phyloP scores from a whole-genome alignment of 2,113 vertebrate species.

The Channa argus region DNA sequence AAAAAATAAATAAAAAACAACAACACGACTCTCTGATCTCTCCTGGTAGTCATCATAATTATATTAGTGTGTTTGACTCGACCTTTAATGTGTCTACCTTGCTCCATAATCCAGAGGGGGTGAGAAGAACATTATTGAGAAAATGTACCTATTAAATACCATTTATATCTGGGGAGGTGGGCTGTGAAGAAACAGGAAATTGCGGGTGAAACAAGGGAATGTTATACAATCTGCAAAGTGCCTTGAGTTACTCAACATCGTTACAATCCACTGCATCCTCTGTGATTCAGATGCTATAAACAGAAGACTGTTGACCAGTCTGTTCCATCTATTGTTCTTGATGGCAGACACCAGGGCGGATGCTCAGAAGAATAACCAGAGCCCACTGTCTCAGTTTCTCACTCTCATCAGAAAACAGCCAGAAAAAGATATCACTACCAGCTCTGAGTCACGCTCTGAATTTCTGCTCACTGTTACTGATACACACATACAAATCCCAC shows the following conservation, averaged over 20 bases:
- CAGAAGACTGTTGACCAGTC: slow-evolving; percentile 55
- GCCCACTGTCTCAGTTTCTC: slow-evolving; percentile 41
- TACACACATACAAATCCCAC: slow-evolving; percentile 9
- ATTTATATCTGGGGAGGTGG: slow-evolving; percentile 30
- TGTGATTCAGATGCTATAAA: slow-evolving; percentile 66
- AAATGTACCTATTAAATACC: slow-evolving; percentile 18
- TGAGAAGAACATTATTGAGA: slow-evolving; percentile 20
- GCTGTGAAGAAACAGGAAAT: slow-evolving; percentile 39
- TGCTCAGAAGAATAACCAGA: slow-evolving; percentile 58
- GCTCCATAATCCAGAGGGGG: slow-evolving; percentile 13
- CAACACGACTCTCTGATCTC: not conserved
- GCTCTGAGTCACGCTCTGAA: slow-evolving; percentile 55
- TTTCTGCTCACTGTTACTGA: slow-evolving; percentile 41
- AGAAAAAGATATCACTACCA: slow-evolving; percentile 48
- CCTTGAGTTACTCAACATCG: slow-evolving; percentile 59
- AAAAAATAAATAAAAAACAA: not conserved
- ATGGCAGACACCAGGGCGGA: slow-evolving; percentile 38
- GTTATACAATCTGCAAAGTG: slow-evolving; percentile 53
- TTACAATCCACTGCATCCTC: slow-evolving; percentile 62
- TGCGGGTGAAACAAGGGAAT: slow-evolving; percentile 28
- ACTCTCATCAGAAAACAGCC: slow-evolving; percentile 60
- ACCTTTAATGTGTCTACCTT: slow-evolving; percentile 24
- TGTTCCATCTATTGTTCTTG: slow-evolving; percentile 48
- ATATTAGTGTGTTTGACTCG: slow-evolving; percentile 15
- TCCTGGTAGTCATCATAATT: slow-evolving; percentile 16